Evolutionary conservation across 2,888 invertebrate genomes (phyloP), one percentile per base, ranked within the genome.

Genomic region (Caenorhabditis drosophilae): DNA sequence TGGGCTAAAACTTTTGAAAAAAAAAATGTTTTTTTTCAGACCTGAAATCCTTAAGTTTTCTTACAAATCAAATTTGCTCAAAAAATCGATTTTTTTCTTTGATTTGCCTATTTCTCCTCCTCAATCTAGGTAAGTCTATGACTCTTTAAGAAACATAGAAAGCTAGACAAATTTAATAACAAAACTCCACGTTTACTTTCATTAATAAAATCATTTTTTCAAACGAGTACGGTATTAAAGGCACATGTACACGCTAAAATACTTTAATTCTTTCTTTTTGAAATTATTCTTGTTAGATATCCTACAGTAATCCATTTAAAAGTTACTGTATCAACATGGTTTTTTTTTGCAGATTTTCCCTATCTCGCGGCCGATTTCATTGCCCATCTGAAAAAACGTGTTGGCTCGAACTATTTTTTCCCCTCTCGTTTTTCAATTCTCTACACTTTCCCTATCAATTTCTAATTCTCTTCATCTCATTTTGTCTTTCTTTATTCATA

Each of bases 311-410:
- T 12, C 12, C 31, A 9, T 6, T 31, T 31, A 31, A 9, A 12
- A 6, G 7, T 31, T 31, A 6, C 31, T 31, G 6, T 31, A 31
- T 9, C 7, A 31, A 31, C 12, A 31, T 12, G 31, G 31, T 31
- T 23, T 23, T 23, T 23, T 12, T 2, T 23, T 42, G 3, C 23
- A 23, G 23, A 42, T 42, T 23, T 11, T 18, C 16, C 2, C 40
- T 42, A n/a, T 6, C n/a, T 3, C 44, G 67, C n/a, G 72, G 72
- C n/a, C 54, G 74, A 23, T 74, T 74, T 38, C 61, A 74, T 34
- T 74, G 74, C 44, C 74, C 74, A 11, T 72, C 72, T 16, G 74
- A 74, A 51, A 55, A 49, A 11, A 50, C 70, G 1, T 74, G 74
- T 22, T 49, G 48, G 16, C 12, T 15, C 15, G 74, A 74, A 36